Evolutionary conservation across 2,888 invertebrate genomes (phyloP), one percentile per base, ranked within the genome.

Genomic region (Agonopterix arenella): DNA sequence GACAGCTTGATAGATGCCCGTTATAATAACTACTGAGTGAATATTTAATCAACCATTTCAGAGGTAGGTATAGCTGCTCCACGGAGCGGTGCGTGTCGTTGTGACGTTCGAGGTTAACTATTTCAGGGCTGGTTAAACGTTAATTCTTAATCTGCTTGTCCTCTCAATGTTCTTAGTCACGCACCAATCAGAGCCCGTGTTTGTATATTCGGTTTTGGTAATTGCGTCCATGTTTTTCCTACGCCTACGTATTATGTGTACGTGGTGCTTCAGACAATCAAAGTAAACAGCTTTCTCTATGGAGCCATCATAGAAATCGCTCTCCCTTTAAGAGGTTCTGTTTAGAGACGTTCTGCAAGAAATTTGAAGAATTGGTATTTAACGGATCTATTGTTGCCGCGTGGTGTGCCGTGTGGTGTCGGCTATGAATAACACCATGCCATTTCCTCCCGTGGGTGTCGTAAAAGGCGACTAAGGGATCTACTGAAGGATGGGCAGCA

Each of bases 1-100:
- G 79, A 79, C 80, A 79, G 76, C 61, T 78, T 81, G 84, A 84
- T 84, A 74, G 77, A 82, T 84, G 76, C 75, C 70, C 68, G 70
- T 73, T 77, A 75, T 79, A 77, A 80, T 80, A 84, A 80, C 73
- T 68, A 68, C 58, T 70, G 70, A 79, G 70, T 79, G 79, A 80
- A 83, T 84, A 81, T 82, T 83, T 83, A 83, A 82, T 78, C 66
- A 70, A 64, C 60, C 65, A 65, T 69, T 48, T 78, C 65, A 68
- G 66, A 65, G 56, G 58, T 64, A 64, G 41, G n/a, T n/a, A n/a
- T 63, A 62, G 66, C 71, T 76, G 81, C 81, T 80, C 81, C 80
- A 74, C 76, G 76, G 28, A 28, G 28, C 28, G 7, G 71, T 76
- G 81, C 81, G 80, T 82, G 80, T 73, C 76, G 76, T 61, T 56